phyloP scores from a whole-genome alignment of 2,888 invertebrate species.

The Lepidocyrtoides sp. region DNA sequence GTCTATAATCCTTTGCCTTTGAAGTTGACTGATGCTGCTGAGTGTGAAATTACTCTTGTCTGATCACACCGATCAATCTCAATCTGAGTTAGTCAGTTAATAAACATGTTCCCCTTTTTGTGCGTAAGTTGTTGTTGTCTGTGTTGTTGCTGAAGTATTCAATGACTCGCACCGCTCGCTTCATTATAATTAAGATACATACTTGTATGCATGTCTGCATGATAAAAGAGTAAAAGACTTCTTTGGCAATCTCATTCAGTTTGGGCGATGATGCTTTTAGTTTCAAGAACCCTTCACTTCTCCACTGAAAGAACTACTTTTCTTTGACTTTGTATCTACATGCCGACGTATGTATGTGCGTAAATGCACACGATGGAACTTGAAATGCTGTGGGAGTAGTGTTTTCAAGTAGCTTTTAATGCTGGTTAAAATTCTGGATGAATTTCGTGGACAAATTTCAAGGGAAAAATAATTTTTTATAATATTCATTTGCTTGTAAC shows the following conservation, averaged over 20 bases:
- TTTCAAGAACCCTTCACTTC: constrained; percentile 47
- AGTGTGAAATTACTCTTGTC: constrained; percentile 85
- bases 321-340: constrained; percentile 50
- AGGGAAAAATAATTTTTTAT: no score
- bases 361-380: no score
- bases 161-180: constrained; percentile 26
- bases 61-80: constrained; percentile 84
- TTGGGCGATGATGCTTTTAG: constrained; percentile 49
- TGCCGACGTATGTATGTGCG: constrained; percentile 61
- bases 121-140: background rate
- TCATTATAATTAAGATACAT: constrained; percentile 60
- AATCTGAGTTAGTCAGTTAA: constrained; percentile 71
- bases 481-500: no score
- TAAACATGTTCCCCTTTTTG: constrained; percentile 53
- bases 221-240: background rate
- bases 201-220: background rate
- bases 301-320: constrained; percentile 23
- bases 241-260: background rate
- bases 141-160: background rate
- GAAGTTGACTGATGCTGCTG: constrained; percentile 75
- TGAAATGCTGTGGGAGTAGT: no score
- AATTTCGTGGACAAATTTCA: no score
- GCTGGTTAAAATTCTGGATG: no score
- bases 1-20: constrained; percentile 48
- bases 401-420: background rate